Evolutionary conservation across 2,888 invertebrate species (phyloP), one percentile per base, ranked within the genome.

Genomic region (Nineta flava): DNA sequence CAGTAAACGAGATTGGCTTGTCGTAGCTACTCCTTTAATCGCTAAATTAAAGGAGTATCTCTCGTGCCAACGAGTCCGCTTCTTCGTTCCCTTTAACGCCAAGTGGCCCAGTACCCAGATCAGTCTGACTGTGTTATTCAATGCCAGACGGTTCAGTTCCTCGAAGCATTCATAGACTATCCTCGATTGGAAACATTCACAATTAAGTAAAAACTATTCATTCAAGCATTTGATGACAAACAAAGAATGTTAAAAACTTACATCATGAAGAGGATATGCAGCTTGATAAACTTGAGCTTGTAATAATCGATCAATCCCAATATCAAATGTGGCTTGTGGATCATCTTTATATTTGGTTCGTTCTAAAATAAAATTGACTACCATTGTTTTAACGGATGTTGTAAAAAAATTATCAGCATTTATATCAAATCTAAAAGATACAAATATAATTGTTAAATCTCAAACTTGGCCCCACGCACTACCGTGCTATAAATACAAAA

Each of bases 251-350:
- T 12, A 5, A 13, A 10, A 2, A 17, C 9, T 73, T 67, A 83
- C 84, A 69, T 86, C 84, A 63, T 86, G 86, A 50, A 87, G 64
- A 3, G 85, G 82, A 64, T 83, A 86, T 9, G 83, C 81, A 52
- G 81, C 81, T 41, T 71, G 71, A 61, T 84, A 86, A 43, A 78
- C 74, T 21, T 72, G 71, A 59, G 81, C 78, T 34, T 70, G 65
- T 50, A 85, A 59, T 26, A 86, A 67, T 57, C 79, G 75, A 53
- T 81, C 78, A 51, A 86, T 79, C 46, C 86, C 85, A 58, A 76
- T 73, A 52, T 73, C 70, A 60, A 74, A 76, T 45, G 67, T 66
- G 51, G 65, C 63, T 40, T 65, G 63, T 15, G 64, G 62, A 48
- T 74, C 72, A 21, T 70, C 68, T 2, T 74, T 71, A 61, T 79